phyloP scores from a whole-genome alignment of 2,888 invertebrate species.

The Physocephala rufipes region DNA sequence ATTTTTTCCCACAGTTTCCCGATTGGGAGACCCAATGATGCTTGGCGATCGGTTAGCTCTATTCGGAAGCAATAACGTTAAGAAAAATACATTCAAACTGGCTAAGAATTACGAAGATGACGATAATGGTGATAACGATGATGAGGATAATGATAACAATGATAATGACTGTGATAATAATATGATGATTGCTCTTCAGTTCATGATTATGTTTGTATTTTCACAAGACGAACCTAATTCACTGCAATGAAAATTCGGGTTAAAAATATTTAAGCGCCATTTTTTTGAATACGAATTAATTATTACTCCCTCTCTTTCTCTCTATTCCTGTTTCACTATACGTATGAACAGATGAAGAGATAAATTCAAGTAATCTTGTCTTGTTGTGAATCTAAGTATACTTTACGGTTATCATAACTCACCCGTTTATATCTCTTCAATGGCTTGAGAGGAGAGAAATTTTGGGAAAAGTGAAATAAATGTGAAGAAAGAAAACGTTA shows the following conservation, averaged over 20 bases:
- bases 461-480: slow-evolving; percentile 11
- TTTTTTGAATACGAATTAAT: slow-evolving; percentile 19
- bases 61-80: not conserved
- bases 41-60: slow-evolving; percentile 20
- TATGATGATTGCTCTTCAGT: no score
- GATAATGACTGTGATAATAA: no score
- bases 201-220: slow-evolving; percentile 20
- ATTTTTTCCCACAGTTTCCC: slow-evolving; percentile 33
- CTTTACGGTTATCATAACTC: not conserved
- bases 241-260: not conserved
- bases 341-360: not conserved
- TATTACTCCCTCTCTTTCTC: not conserved
- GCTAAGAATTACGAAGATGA: no score
- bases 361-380: slow-evolving; percentile 11
- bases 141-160: no score
- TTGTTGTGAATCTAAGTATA: slow-evolving; percentile 2
- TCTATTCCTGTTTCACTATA: not conserved
- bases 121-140: slow-evolving; percentile 14
- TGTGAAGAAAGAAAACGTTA: not conserved
- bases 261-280: slow-evolving; percentile 32
- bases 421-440: slow-evolving; percentile 1
- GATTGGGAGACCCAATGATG: not conserved
- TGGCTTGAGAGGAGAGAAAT: not conserved
- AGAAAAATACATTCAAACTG: not conserved
- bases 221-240: not conserved